Base-by-base conservation (phyloP, 2,797 vertebrate species). In the Bradypus variegatus region DNA sequence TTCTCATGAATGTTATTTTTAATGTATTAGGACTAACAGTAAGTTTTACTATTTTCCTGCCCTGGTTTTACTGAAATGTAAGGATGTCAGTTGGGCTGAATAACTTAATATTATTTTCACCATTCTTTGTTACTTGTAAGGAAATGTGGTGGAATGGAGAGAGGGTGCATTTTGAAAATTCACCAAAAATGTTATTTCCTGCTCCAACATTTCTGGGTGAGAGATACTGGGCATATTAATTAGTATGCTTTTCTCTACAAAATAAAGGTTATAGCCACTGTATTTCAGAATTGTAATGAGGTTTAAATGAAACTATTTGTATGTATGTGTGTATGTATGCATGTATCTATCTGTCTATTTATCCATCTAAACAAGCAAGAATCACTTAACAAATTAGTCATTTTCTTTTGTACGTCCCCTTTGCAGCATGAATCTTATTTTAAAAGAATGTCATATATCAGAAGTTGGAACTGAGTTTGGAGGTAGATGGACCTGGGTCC, bases 41-140 rank as follows among this genome's bases (percentile, higher is more conserved):
- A 95, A 95, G 86, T 73, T 94, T 93, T 95, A 58, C 58, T 79
- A 82, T 92, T 91, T 73, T 92, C 18, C 58, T 58, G 55, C 80
- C 65, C 65, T 75, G 50, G 77, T 89, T 92, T 95, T 90, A 70
- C 83, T 93, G 82, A 92, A 82, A 92, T 86, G 62, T 77, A 95
- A n/a, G 27, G 14, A 55, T 86, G 76, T 90, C 60, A 58, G 15
- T 82, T 72, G 62, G 29, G 19, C 14, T 64, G 67, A 84, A 77
- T 92, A 31, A 19, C 33, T 62, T 93, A n/a, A 95, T 75, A 94
- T 96, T 94, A 92, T 97, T 96, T 96, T 95, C 95, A 95, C 65
- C 86, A 84, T 91, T 83, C 85, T 93, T 94, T 96, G 92, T 96
- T 96, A 95, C 94, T 93, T 78, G 60, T 50, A 33, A 86, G 86